A percentile compares a stretch with the other conserved stretches of the same genome.
Conservation (phyloP, 1,140 invertebrate species). For the Drosophila pseudoobscura region DNA sequence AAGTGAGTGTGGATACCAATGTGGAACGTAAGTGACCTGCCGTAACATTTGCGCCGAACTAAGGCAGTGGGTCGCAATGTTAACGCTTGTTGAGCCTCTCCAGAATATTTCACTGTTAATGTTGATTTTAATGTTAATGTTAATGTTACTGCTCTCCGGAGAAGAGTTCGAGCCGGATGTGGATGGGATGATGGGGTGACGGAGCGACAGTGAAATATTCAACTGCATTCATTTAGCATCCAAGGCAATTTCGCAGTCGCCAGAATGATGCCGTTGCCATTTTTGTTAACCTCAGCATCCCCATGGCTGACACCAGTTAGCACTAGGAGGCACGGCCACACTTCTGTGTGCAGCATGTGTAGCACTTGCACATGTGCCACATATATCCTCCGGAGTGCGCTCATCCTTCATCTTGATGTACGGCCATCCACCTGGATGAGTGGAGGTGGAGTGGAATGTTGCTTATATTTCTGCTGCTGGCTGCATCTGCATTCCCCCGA, state of each 20-base stretch:
- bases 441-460: neutral
- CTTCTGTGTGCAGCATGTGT: constrained; percentile 26
- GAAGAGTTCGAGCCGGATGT: no score
- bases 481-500: constrained; percentile 45
- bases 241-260: constrained; percentile 55
- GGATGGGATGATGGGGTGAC: constrained; percentile 18
- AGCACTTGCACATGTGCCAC: constrained; percentile 34
- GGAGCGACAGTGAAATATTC: constrained; percentile 62
- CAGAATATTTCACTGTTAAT: neutral
- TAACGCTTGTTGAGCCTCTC: constrained; percentile 9
- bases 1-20: constrained; percentile 2
- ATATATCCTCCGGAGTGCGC: constrained; percentile 37
- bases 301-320: constrained; percentile 62
- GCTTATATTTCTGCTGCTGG: constrained; percentile 5
- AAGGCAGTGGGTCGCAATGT: constrained; percentile 69
- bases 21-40: constrained; percentile 77
- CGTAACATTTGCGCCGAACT: constrained; percentile 47
- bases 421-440: constrained; percentile 49
- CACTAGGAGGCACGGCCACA: constrained; percentile 56
- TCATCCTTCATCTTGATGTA: constrained; percentile 76
- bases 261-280: constrained; percentile 45
- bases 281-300: constrained; percentile 61
- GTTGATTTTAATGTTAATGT: neutral
- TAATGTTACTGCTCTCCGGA: constrained; percentile 4
- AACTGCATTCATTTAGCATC: constrained; percentile 61